Conservation (phyloP, 2,888 invertebrate genomes). For the Oscheius sp. region DNA sequence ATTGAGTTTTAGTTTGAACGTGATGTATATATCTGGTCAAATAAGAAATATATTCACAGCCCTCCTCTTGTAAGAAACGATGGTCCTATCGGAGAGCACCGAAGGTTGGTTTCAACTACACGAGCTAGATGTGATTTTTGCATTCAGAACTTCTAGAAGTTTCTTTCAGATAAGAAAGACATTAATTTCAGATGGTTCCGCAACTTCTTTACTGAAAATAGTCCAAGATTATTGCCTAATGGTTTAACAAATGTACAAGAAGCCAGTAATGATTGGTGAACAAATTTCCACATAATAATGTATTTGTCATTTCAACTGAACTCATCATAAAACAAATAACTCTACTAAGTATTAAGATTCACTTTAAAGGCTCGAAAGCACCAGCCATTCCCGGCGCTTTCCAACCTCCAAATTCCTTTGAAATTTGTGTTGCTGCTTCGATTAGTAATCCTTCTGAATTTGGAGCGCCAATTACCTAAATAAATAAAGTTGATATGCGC, state of each 20-base stretch:
- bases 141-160: not conserved
- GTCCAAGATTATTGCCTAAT: constrained; percentile 70
- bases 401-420: constrained; percentile 16
- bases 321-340: no score
- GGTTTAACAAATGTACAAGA: constrained; percentile 51
- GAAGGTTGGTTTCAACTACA: constrained; percentile 31
- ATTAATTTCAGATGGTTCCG: constrained; percentile 78
- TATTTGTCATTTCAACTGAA: not conserved
- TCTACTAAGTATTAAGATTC: no score
- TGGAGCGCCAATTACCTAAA: constrained; percentile 17
- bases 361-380: no score
- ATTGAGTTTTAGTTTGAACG: constrained; percentile 79
- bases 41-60: constrained; percentile 80
- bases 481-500: not conserved
- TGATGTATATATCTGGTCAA: constrained; percentile 87
- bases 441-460: not conserved
- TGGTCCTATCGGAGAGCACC: constrained; percentile 76
- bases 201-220: constrained; percentile 84
- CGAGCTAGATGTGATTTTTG: not conserved
- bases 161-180: not conserved
- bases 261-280: constrained; percentile 54
- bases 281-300: not conserved
- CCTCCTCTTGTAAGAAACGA: constrained; percentile 83
- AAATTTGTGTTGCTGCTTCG: not conserved
- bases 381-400: constrained; percentile 16